Evolutionary conservation across 2,888 invertebrate genomes (phyloP).

Genomic region (Xestia sexstrigata): DNA sequence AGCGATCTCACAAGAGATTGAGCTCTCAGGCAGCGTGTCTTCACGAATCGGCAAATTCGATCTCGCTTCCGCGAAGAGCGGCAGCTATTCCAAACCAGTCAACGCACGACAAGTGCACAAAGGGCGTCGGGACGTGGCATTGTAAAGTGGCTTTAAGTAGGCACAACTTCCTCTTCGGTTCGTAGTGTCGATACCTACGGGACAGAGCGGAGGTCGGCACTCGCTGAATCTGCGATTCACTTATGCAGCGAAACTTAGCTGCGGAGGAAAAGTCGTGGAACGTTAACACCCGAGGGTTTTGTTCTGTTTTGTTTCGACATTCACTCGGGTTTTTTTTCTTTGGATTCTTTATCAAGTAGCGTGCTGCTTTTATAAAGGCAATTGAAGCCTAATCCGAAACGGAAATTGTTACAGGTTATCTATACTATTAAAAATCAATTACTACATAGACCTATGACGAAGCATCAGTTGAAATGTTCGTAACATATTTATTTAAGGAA

Average conservation of each 20-base stretch:
- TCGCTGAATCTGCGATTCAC: slow-evolving; percentile 78
- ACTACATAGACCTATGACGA: background rate
- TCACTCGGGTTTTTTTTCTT: slow-evolving; percentile 23
- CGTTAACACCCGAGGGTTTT: slow-evolving; percentile 68
- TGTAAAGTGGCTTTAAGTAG: slow-evolving; percentile 80
- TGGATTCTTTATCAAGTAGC: background rate
- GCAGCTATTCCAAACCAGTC: slow-evolving; percentile 80
- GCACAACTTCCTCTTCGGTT: slow-evolving; percentile 71
- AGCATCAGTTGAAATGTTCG: background rate
- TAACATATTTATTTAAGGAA: too few species aligned
- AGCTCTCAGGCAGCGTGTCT: slow-evolving; percentile 78
- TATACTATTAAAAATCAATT: background rate
- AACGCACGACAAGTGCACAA: slow-evolving; percentile 85
- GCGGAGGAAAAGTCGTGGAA: slow-evolving; percentile 72
- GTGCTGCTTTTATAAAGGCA: background rate
- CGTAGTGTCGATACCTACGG: slow-evolving; percentile 70
- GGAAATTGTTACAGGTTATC: background rate
- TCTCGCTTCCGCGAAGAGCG: slow-evolving; percentile 84
- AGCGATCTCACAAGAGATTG: slow-evolving; percentile 84
- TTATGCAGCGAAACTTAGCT: slow-evolving; percentile 77
- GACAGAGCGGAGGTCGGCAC: slow-evolving; percentile 74
- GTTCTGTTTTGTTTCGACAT: slow-evolving; percentile 52
- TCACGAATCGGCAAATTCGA: slow-evolving; percentile 78
- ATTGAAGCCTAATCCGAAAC: background rate
- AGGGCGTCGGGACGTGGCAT: slow-evolving; percentile 80